Evolutionary conservation across 2,797 vertebrate genomes (phyloP).

Genomic region (Rhinatrema bivittatum): DNA sequence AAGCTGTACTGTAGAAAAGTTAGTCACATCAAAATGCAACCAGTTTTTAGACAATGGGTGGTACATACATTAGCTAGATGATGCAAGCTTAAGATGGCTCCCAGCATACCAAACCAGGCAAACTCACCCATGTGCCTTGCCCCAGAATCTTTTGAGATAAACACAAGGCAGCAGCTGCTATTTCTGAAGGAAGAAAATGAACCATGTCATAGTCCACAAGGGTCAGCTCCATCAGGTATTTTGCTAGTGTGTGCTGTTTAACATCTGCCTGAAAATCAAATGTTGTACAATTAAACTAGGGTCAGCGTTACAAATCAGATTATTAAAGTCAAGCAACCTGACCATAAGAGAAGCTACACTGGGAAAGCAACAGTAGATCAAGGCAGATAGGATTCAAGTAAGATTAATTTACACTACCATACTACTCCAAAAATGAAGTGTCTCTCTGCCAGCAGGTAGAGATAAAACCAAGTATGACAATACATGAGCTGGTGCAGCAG

Average conservation of each 20-base stretch:
- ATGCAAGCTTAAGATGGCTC: too few relatives aligned
- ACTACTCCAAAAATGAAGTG: too few relatives aligned
- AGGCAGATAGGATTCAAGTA: background rate
- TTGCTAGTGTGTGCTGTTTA: slow-evolving; percentile 79
- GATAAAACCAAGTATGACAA: too few relatives aligned
- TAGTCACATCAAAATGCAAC: too few relatives aligned
- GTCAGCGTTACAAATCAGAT: background rate
- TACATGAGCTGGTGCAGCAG: too few relatives aligned
- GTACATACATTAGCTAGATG: too few relatives aligned
- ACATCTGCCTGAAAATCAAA: slow-evolving; percentile 73
- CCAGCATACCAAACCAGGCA: too few relatives aligned
- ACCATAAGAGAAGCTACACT: background rate
- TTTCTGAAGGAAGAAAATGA: slow-evolving; percentile 77
- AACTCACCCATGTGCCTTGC: slow-evolving; percentile 71
- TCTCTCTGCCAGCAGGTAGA: too few relatives aligned
- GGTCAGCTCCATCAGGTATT: slow-evolving; percentile 89
- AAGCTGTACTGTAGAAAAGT: too few relatives aligned
- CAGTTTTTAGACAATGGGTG: too few relatives aligned
- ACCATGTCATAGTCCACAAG: slow-evolving; percentile 87
- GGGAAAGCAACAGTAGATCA: background rate
- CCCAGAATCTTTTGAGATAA: slow-evolving; percentile 77
- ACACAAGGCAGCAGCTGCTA: slow-evolving; percentile 78
- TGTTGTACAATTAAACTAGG: background rate
- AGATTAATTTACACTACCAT: background rate
- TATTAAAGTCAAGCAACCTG: background rate